Base-by-base conservation (phyloP, 2,888 invertebrate species). In the Acheta domesticus region DNA sequence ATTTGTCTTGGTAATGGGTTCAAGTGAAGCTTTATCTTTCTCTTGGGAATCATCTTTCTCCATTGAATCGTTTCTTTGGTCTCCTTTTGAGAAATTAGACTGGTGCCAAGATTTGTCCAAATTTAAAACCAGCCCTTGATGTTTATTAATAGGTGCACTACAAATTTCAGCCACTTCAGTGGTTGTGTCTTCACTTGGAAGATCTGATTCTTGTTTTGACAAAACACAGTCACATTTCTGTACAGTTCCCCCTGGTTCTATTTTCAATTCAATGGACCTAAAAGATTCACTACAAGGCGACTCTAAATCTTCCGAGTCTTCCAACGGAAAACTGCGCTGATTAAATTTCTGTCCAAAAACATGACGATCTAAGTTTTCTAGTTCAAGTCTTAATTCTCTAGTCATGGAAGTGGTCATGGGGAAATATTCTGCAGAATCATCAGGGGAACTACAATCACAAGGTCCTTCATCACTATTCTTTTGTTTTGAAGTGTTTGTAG, bases 341-440 rank as follows among this genome's bases (percentile, higher is more conserved):
- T 78, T 80, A 73, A 80, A 82, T 75, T 78, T 81, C 8, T 89
- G 88, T 0, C 94, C 95, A 85, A 95, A 95, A 8, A 95, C 93
- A 86, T 94, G 95, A 12, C 95, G 89, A 86, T 96, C 95, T 83
- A 96, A 88, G 85, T 94, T 95, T 85, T 96, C 95, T 82, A 95
- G 86, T 86, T 96, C 95, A 77, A 95, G 89, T 83, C 93, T 90
- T 84, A 96, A 87, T 85, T 96, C 95, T 84, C 94, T 90, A 0
- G 95, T 95, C 88, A 95, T 94, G 3, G 95, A 94, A 8, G 94
- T 95, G 0, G 94, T 94, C 92, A 96, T 93, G 3, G 95, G 95
- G 85, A 93, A 94, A 85, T 95, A 95, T 85, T 93, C 93, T 83
- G 94, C 93, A 2, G 93, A 92, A 86, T 95, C 94, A 83, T 94